These are phyloP conservation scores for Limulus polyphemus DNA, from an alignment of 2,888 invertebrate genomes.

Conservation along the genomic window DNA sequence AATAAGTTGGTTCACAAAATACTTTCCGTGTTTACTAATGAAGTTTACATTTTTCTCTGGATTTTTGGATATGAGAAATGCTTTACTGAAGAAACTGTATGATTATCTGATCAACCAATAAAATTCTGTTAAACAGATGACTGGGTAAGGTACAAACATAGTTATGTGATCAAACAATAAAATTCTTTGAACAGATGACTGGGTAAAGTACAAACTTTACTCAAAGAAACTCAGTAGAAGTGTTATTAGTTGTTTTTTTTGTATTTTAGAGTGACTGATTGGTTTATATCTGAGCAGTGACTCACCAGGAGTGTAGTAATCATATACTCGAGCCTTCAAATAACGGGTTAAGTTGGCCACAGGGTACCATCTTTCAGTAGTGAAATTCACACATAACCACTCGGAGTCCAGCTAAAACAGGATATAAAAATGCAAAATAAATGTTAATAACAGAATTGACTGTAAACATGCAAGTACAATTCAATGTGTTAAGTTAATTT, in stretches of 20 bases:
- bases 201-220: too few relatives aligned
- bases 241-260: too few relatives aligned
- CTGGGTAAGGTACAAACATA: not conserved
- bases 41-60: too few relatives aligned
- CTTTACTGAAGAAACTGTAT: too few relatives aligned
- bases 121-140: not conserved
- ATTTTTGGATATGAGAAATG: too few relatives aligned
- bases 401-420: slow-evolving; percentile 58
- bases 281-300: slow-evolving; percentile 2
- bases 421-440: slow-evolving; percentile 1
- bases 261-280: too few relatives aligned
- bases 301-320: slow-evolving; percentile 89
- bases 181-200: not conserved
- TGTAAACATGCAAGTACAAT: too few relatives aligned
- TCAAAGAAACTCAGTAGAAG: too few relatives aligned
- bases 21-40: too few relatives aligned
- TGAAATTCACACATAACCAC: slow-evolving; percentile 74
- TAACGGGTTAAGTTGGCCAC: slow-evolving; percentile 81
- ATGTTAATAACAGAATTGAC: not conserved
- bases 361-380: slow-evolving; percentile 86
- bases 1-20: not conserved
- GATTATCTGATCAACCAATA: not conserved
- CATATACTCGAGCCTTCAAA: slow-evolving; percentile 76
- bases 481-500: too few relatives aligned
- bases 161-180: not conserved